Evolutionary conservation across 2,797 vertebrate genomes (phyloP).

Genomic region (Melanotaenia nigrans): DNA sequence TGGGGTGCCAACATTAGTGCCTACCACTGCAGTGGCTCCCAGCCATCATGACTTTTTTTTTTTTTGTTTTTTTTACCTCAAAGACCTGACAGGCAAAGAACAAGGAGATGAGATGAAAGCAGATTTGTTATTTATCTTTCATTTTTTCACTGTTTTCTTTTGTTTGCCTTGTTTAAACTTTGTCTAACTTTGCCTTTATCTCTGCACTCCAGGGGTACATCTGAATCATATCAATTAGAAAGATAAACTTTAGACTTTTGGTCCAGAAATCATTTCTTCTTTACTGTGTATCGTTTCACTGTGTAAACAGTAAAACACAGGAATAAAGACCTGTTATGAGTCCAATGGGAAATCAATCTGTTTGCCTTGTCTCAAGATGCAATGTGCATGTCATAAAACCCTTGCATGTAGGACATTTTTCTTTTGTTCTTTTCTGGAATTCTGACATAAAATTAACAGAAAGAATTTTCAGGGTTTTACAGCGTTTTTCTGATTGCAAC

Average conservation of each 20-base stretch:
- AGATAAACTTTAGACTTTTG: conserved; percentile 38
- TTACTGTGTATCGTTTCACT: neutral
- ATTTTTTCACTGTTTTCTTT: conserved; percentile 25
- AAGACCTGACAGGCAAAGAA: conserved; percentile 64
- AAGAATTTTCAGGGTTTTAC: no score
- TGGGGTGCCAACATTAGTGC: conserved; percentile 62
- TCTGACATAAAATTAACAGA: conserved; percentile 11
- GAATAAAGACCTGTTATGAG: neutral
- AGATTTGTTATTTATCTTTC: conserved; percentile 20
- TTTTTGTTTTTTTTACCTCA: conserved; percentile 29
- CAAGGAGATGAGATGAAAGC: conserved; percentile 50
- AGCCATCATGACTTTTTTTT: conserved; percentile 41
- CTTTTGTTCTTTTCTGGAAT: conserved; percentile 18
- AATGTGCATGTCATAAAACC: neutral
- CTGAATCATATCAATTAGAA: conserved; percentile 45
- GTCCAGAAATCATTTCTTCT: conserved; percentile 11
- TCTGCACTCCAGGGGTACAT: neutral
- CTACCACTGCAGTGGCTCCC: conserved; percentile 54
- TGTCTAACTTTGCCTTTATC: conserved; percentile 20
- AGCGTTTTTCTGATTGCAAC: no score
- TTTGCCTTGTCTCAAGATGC: neutral
- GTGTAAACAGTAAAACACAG: neutral
- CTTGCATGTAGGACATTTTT: neutral
- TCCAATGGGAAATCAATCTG: conserved; percentile 15
- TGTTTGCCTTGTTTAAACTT: conserved; percentile 42